Evolutionary conservation across 2,888 invertebrate genomes (phyloP), one percentile per base, ranked within the genome.

Genomic region (Arctia plantaginis): DNA sequence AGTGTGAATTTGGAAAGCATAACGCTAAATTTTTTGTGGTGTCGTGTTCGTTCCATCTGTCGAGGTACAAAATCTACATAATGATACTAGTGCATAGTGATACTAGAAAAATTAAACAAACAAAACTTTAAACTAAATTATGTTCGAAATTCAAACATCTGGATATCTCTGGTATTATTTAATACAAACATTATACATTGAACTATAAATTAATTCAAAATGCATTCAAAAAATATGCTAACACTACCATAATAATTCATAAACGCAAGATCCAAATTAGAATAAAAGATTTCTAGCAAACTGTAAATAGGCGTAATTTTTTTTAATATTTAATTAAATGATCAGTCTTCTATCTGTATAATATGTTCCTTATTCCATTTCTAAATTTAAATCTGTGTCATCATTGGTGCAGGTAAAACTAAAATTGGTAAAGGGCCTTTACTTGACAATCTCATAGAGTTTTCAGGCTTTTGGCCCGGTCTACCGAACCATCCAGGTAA

Each of bases 401-500:
- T 68, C 70, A 76, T 78, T 0, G 74, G 64, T 51, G 85, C 83
- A 68, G 85, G 93, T 77, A 93, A 80, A 44, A 93, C 77, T 33
- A 93, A 78, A 39, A 93, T 78, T 18, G 93, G 93, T 78, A 87
- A 77, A 33, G 87, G 85, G 6, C 90, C 73, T 33, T 85, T 83
- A 65, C 88, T 91, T 30, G 89, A 79, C 27, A 89, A 72, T 10
- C 89, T 78, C 74, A 88, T 91, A 10, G 90, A 71, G 71, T 77
- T 85, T 20, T 39, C 79, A 55, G 80, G 79, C 39, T 83, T 83
- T 65, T 82, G 85, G 30, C 75, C 79, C 73, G 85, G 88, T 44
- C 88, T 88, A 55, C 90, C 84, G 72, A 93, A 91, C 69, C 90
- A 88, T 3, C 93, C 93, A 20, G 92, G 88, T 65, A 95, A 88